These are phyloP conservation scores for Nansenia antarctica DNA, from an alignment of 2,113 vertebrate genomes.

Conservation along the genomic window DNA sequence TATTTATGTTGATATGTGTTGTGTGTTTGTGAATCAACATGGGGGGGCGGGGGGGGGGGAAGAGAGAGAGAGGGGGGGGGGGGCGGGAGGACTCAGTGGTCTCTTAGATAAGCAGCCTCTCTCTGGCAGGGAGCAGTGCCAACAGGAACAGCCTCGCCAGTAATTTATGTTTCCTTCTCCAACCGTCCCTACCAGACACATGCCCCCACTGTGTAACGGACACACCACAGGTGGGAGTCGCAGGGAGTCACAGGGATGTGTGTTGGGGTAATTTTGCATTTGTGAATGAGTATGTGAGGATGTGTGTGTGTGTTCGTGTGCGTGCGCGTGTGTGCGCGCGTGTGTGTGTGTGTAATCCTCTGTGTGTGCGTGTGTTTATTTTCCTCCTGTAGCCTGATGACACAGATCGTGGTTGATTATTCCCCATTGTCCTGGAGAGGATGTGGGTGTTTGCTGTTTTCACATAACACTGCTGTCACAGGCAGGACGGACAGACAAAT, in stretches of 20 bases:
- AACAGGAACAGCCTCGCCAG: slow-evolving; percentile 49
- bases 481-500: not conserved
- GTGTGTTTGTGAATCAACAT: slow-evolving; percentile 1
- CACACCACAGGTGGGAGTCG: slow-evolving; percentile 27
- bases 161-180: slow-evolving; percentile 39
- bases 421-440: slow-evolving; percentile 35
- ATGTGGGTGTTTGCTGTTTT: slow-evolving; percentile 33
- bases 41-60: not conserved
- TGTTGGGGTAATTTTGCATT: slow-evolving; percentile 3
- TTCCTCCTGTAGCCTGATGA: not conserved
- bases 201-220: slow-evolving; percentile 32
- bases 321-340: not conserved
- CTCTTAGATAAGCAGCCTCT: slow-evolving; percentile 58
- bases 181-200: slow-evolving; percentile 42
- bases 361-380: not conserved
- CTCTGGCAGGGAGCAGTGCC: slow-evolving; percentile 50
- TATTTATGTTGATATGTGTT: not conserved
- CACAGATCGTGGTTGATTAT: slow-evolving; percentile 13
- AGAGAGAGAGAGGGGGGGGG: not conserved
- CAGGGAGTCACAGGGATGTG: slow-evolving; percentile 1
- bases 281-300: not conserved
- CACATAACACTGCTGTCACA: not conserved
- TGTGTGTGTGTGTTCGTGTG: slow-evolving; percentile 7
- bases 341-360: not conserved
- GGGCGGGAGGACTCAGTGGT: not conserved